phyloP scores from a whole-genome alignment of 2,113 vertebrate genomes.

The Electrona antarctica region DNA sequence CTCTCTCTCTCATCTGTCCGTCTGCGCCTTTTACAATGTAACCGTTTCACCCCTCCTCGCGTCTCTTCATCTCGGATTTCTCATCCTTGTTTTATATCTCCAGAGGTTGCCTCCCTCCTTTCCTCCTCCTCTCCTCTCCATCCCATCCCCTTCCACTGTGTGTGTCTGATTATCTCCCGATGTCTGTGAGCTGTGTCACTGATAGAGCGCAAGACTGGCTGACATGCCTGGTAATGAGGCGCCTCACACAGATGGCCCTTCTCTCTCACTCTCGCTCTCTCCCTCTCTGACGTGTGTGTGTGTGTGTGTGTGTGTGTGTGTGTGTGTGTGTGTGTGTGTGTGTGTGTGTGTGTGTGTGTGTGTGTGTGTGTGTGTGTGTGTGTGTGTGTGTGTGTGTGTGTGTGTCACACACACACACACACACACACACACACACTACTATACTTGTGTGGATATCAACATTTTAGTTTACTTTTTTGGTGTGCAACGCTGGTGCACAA shows the following conservation, averaged over 20 bases:
- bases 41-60: slow-evolving; percentile 31
- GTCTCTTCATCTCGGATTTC: slow-evolving; percentile 31
- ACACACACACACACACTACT: slow-evolving; percentile 10
- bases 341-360: too few relatives aligned
- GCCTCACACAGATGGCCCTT: slow-evolving; percentile 69
- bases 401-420: slow-evolving; percentile 32
- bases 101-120: background rate
- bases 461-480: too few relatives aligned
- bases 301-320: too few relatives aligned
- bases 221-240: slow-evolving; percentile 73
- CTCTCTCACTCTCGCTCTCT: slow-evolving; percentile 38
- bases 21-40: slow-evolving; percentile 34
- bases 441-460: too few relatives aligned
- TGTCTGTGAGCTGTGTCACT: slow-evolving; percentile 59
- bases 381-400: too few relatives aligned
- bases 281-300: slow-evolving; percentile 13
- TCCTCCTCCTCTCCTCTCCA: background rate
- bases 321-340: too few relatives aligned
- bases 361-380: too few relatives aligned
- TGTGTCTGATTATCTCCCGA: slow-evolving; percentile 62
- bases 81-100: too few relatives aligned
- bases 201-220: slow-evolving; percentile 69
- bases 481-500: too few relatives aligned
- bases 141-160: slow-evolving; percentile 31
- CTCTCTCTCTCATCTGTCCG: slow-evolving; percentile 12